Conservation (phyloP, 2,113 vertebrate species). For the Catagonus wagneri region DNA sequence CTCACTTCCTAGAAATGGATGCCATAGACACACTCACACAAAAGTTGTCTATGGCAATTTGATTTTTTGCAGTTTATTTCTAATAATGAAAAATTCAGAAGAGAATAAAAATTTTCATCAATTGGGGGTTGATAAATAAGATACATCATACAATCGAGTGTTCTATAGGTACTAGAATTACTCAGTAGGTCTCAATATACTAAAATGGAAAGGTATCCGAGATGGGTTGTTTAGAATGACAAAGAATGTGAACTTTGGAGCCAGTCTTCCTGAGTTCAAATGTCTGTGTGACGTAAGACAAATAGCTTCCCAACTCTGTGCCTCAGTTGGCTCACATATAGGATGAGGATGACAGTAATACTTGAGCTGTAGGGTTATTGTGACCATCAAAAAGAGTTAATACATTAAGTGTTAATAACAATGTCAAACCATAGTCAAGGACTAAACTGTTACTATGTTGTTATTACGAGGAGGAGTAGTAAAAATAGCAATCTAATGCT, state of each 20-base stretch:
- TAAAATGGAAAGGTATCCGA: neutral
- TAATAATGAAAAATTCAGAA: conserved; percentile 25
- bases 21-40: neutral
- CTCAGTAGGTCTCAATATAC: neutral
- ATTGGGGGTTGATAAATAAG: neutral
- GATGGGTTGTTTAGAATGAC: neutral
- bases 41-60: neutral
- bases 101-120: neutral
- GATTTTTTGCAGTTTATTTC: conserved; percentile 19
- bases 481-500: neutral
- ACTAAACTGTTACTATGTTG: neutral
- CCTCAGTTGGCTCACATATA: neutral
- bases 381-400: neutral
- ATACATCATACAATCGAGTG: neutral
- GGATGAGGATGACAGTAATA: neutral
- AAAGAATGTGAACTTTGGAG: neutral
- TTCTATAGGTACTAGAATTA: neutral
- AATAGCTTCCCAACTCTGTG: neutral
- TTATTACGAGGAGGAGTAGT: neutral
- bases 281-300: neutral
- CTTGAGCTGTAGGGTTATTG: neutral
- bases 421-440: neutral
- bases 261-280: neutral
- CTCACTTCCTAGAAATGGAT: neutral
- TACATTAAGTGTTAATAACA: neutral